Evolutionary conservation across 2,113 vertebrate genomes (phyloP).

Genomic region (Picathartes gymnocephalus): DNA sequence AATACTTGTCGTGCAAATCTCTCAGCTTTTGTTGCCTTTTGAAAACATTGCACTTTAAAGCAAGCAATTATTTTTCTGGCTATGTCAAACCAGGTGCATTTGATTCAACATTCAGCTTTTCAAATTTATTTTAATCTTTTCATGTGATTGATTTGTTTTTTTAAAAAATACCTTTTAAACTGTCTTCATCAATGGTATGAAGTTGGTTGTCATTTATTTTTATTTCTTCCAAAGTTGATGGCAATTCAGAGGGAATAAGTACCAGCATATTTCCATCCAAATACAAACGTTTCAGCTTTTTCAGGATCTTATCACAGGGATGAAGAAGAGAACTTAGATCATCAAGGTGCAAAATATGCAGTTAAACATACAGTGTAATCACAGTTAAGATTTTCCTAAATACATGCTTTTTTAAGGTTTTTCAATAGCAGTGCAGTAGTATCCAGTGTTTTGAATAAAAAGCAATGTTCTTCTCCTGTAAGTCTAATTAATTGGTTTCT

Average conservation of each 20-base stretch:
- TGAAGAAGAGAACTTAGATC: not conserved
- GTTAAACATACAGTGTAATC: not conserved
- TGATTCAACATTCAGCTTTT: not conserved
- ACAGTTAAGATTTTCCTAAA: not conserved
- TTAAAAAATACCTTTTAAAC: slow-evolving; percentile 79
- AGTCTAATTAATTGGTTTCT: not conserved
- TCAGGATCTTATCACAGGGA: slow-evolving; percentile 75
- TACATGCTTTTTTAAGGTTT: not conserved
- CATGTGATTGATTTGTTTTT: not conserved
- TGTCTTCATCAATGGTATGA: slow-evolving; percentile 73
- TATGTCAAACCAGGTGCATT: not conserved
- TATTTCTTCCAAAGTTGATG: slow-evolving; percentile 87
- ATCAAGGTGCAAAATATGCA: not conserved
- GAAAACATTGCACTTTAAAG: not conserved
- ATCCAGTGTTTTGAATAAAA: not conserved
- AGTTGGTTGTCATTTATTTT: slow-evolving; percentile 94
- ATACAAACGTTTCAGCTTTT: slow-evolving; percentile 86
- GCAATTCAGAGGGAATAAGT: slow-evolving; percentile 78
- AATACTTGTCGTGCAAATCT: not conserved
- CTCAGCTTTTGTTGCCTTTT: not conserved
- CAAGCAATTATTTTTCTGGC: not conserved
- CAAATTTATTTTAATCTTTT: not conserved
- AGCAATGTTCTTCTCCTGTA: not conserved
- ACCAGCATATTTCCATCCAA: slow-evolving; percentile 88
- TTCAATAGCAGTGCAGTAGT: not conserved